Evolutionary conservation across 2,113 vertebrate genomes (phyloP).

Genomic region (Sturnus vulgaris): DNA sequence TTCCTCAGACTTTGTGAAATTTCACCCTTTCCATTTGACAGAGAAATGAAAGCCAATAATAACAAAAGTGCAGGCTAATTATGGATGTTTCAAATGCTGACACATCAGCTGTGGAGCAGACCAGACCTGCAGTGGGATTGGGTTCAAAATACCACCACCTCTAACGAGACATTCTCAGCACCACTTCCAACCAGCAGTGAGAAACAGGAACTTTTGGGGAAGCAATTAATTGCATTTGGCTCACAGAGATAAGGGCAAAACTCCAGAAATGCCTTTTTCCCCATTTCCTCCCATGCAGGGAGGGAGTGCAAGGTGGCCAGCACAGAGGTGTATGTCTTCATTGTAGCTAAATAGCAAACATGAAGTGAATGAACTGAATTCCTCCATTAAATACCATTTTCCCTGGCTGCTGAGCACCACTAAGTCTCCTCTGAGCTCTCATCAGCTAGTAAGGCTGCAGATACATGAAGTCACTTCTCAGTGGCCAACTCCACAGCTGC

Average conservation of each 20-base stretch:
- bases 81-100: not conserved
- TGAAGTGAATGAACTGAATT: not conserved
- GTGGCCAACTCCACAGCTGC: not conserved
- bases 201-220: not conserved
- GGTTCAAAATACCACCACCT: not conserved
- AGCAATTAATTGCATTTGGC: not conserved
- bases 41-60: not conserved
- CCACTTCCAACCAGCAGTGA: not conserved
- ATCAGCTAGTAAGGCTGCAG: not conserved
- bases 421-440: not conserved
- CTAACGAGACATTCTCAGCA: not conserved
- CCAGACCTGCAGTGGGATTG: not conserved
- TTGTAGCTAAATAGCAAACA: not conserved
- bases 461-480: accelerated
- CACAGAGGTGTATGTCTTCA: not conserved
- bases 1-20: not conserved
- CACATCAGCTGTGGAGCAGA: not conserved
- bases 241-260: not conserved
- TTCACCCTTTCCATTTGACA: not conserved
- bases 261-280: not conserved
- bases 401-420: not conserved
- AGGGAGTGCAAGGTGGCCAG: not conserved
- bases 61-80: not conserved
- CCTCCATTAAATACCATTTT: not conserved
- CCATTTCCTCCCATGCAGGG: not conserved